Conservation (phyloP, 2,797 vertebrate species). For the Rhynchonycteris naso region DNA sequence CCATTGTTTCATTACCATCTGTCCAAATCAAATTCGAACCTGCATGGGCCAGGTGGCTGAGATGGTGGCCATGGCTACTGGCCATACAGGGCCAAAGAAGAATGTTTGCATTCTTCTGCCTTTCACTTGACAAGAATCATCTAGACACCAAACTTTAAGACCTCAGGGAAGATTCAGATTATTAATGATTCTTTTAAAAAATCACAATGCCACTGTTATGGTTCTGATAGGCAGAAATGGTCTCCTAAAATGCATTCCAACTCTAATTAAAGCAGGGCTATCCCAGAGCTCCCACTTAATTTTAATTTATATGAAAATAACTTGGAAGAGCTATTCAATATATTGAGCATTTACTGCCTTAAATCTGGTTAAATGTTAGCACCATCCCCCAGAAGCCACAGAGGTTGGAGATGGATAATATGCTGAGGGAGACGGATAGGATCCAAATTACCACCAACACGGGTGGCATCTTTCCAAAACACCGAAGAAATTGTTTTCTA, state of each 20-base stretch:
- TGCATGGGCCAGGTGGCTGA: too few relatives aligned
- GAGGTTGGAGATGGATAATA: background rate
- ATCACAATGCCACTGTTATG: conserved; percentile 29
- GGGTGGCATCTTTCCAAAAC: background rate
- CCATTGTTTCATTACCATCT: too few relatives aligned
- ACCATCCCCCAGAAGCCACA: background rate
- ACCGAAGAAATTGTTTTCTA: background rate
- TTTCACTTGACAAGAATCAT: conserved; percentile 30
- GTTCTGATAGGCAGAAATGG: conserved; percentile 58
- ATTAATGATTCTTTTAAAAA: conserved; percentile 51
- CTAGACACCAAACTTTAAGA: background rate
- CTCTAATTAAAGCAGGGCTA: conserved; percentile 73
- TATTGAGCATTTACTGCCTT: background rate
- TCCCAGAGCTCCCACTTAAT: conserved; percentile 70
- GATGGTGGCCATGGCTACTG: too few relatives aligned
- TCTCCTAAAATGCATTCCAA: conserved; percentile 74
- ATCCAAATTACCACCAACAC: background rate
- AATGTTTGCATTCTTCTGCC: background rate
- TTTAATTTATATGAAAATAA: conserved; percentile 76
- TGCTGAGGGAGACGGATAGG: background rate
- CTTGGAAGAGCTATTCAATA: conserved; percentile 16
- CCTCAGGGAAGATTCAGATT: conserved; percentile 43
- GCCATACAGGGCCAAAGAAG: background rate
- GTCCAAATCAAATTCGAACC: too few relatives aligned
- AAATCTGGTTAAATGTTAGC: background rate